Evolutionary conservation across 2,113 vertebrate genomes (phyloP), one percentile per base, ranked within the genome.

Genomic region (Megalops atlanticus): DNA sequence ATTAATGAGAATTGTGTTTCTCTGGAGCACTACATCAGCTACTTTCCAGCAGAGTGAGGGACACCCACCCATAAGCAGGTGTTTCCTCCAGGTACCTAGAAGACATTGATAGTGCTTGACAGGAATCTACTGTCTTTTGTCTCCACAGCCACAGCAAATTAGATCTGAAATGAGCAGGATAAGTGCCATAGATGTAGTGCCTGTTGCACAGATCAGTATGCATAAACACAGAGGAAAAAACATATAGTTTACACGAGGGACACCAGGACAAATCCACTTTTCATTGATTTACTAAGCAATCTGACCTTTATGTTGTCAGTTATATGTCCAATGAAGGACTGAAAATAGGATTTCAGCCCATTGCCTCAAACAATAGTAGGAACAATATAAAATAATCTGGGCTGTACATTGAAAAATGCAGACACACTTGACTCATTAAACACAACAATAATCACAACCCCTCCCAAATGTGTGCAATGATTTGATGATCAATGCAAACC

Each of bases 61-160:
- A 68, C 58, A n/a, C 18, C 43, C 43, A 16, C 7, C 15, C 31
- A 77, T 31, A 77, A 77, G 38, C 33, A 54, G 76, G 52, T 77
- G 76, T 39, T 64, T 54, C 12, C 76, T 21, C 74, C 31, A 18
- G 40, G 40, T 38, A 24, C 49, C 49, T 35, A 64, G 64, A 33
- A 64, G 36, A 58, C 33, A n/a, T 33, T 38, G 52, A 77, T 64
- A 33, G 18, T 21, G 52, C 49, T 49, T 77, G 58, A 43, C 40
- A 70, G 40, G 58, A 38, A 78, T 68, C 35, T 54, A 78, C 21
- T 41, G 38, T 41, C 18, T 31, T 68, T 41, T 69, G 39, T 71
- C 49, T 24, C 16, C 15, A 47, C 12, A 80, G 43, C 45, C 40
- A 49, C 15, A 11, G 64, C 77, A 71, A 70, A 70, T 68, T 27